Percentiles rank a stretch among this genome's conserved stretches.
These are phyloP conservation scores for Enteromius mattozi DNA, from an alignment of 2,797 vertebrate species.

Conservation along the genomic window DNA sequence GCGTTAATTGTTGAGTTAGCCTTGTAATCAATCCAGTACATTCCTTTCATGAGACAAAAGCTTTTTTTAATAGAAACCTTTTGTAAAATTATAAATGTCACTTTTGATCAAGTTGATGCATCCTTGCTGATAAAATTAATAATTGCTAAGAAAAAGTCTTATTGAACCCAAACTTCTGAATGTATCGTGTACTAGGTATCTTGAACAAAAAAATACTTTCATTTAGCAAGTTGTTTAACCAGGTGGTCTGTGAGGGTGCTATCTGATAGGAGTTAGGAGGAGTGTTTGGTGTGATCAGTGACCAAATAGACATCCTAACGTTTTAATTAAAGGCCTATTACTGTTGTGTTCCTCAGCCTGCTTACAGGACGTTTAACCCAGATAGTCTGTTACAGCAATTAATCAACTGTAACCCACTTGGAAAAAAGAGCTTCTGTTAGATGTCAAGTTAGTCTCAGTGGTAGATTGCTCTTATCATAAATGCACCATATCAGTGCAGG, in stretches of 20 bases:
- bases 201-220: background rate
- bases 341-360: background rate
- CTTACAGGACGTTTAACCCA: background rate
- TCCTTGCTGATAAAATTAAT: background rate
- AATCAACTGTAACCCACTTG: background rate
- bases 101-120: background rate
- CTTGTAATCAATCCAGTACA: background rate
- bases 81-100: background rate
- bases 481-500: background rate
- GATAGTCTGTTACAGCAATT: background rate
- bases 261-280: background rate
- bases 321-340: background rate
- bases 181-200: background rate
- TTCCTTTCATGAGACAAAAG: background rate
- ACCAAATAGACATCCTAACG: background rate
- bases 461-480: constrained; percentile 13
- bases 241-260: background rate
- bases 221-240: background rate
- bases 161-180: background rate
- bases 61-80: background rate
- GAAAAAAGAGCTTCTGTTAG: constrained; percentile 7
- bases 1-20: background rate
- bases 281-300: background rate
- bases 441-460: background rate
- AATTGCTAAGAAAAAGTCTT: background rate